Percentiles rank a stretch among this genome's conserved stretches.
Conservation (phyloP, 2,797 vertebrate genomes). For the Pteronotus mesoamericanus region DNA sequence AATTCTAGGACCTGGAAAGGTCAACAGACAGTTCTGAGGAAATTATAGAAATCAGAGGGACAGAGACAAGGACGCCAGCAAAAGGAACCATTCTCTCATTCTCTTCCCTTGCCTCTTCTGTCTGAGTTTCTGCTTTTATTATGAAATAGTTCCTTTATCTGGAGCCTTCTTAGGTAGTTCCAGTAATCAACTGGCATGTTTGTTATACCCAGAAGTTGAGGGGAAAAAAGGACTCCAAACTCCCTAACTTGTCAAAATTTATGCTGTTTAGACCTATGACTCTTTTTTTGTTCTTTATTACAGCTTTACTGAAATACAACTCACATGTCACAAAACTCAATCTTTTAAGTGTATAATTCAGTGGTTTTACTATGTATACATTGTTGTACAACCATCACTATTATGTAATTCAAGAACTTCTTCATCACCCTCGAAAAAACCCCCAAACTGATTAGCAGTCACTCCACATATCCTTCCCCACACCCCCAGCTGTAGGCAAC, state of each 20-base stretch:
- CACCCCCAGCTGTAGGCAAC: background rate
- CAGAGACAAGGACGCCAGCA: background rate
- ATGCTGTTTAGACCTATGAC: background rate
- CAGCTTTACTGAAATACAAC: background rate
- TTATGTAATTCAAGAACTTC: background rate
- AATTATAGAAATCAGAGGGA: background rate
- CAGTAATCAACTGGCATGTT: background rate
- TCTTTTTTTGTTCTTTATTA: background rate
- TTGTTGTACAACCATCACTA: background rate
- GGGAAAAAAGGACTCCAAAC: background rate
- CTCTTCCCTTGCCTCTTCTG: background rate
- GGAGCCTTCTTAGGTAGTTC: background rate
- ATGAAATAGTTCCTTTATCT: background rate
- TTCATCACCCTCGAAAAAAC: background rate
- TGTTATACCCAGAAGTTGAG: background rate
- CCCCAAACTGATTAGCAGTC: background rate
- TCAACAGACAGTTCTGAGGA: background rate
- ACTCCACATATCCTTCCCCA: background rate
- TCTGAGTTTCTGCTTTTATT: background rate
- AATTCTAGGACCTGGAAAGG: constrained; percentile 8
- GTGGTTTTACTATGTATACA: background rate
- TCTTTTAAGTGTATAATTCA: background rate
- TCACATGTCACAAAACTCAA: background rate
- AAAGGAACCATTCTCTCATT: background rate
- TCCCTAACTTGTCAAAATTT: background rate